These are phyloP conservation scores for Hydrochoerus hydrochaeris DNA, from an alignment of 2,113 vertebrate species.

Conservation along the genomic window DNA sequence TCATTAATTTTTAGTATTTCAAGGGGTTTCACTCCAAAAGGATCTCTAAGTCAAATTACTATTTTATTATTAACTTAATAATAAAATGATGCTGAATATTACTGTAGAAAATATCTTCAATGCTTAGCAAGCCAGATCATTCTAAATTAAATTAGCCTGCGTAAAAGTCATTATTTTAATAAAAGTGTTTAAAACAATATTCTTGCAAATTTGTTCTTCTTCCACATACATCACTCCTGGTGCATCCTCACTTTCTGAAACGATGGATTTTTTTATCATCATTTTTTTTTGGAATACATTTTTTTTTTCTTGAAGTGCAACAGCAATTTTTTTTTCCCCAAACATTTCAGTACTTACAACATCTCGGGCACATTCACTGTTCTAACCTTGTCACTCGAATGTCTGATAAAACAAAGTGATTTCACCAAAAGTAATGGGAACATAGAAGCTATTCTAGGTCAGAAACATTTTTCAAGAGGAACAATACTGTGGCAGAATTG, in stretches of 20 bases:
- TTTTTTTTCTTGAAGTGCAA: background rate
- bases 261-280: background rate
- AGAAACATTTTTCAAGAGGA: constrained; percentile 1
- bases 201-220: background rate
- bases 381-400: constrained; percentile 24
- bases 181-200: background rate
- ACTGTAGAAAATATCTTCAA: background rate
- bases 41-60: background rate
- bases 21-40: background rate
- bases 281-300: background rate
- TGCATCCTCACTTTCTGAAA: background rate
- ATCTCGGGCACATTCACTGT: background rate
- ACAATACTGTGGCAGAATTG: background rate
- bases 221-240: background rate
- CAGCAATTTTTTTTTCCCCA: background rate
- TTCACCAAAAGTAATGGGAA: background rate
- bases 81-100: background rate
- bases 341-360: constrained; percentile 5
- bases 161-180: constrained; percentile 15
- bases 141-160: constrained; percentile 5
- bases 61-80: background rate
- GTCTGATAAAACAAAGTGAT: constrained; percentile 22
- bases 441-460: background rate
- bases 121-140: background rate
- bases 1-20: constrained; percentile 45